phyloP scores from a whole-genome alignment of 1,140 invertebrate species.

The Panonychus citri region DNA sequence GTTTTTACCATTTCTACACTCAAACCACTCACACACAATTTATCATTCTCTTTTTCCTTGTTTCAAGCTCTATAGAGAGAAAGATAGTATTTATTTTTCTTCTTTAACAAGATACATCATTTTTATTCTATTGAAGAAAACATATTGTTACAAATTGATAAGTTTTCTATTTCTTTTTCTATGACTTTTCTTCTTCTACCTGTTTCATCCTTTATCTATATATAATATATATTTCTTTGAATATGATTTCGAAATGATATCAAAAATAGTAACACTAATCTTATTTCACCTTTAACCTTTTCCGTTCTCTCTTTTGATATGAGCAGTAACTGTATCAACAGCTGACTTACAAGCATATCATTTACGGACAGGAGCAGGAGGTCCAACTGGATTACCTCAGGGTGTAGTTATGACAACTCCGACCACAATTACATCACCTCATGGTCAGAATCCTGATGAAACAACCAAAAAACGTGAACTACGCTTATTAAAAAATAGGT shows the following conservation, averaged over 20 bases:
- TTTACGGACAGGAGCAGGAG: constrained; percentile 19
- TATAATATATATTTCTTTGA: too few species aligned
- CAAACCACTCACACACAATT: neutral
- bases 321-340: constrained; percentile 20
- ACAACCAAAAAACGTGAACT: constrained; percentile 78
- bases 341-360: constrained; percentile 27
- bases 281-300: too few species aligned
- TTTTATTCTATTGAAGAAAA: too few species aligned
- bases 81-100: too few species aligned
- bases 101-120: too few species aligned
- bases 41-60: neutral
- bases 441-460: constrained; percentile 27
- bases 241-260: too few species aligned
- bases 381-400: constrained; percentile 22
- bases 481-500: constrained; percentile 77
- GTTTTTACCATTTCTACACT: too few species aligned
- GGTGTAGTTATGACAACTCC: constrained; percentile 26
- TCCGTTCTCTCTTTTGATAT: too few species aligned
- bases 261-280: too few species aligned
- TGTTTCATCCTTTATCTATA: too few species aligned
- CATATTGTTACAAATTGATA: neutral
- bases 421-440: constrained; percentile 8
- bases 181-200: too few species aligned
- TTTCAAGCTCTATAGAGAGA: too few species aligned
- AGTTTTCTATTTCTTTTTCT: neutral